Percentiles rank a stretch among this genome's conserved stretches.
Evolutionary conservation across 1,140 invertebrate species (phyloP).

Genomic region (Scaptomyza graminum): DNA sequence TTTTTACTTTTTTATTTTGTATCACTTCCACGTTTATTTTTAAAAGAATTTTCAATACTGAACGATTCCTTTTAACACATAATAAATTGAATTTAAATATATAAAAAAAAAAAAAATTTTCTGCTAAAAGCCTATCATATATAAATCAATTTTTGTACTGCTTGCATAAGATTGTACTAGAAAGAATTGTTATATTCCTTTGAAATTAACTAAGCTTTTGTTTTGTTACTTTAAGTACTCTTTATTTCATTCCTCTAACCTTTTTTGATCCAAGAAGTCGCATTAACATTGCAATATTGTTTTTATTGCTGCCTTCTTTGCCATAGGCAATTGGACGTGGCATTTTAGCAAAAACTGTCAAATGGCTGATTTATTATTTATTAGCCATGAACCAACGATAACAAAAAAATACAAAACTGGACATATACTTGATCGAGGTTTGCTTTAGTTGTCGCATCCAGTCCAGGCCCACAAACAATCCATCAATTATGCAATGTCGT

Average conservation of each 20-base stretch:
- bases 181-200: no score
- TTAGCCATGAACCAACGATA: slow-evolving; percentile 29
- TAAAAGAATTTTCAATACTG: no score
- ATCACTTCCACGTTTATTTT: no score
- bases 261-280: slow-evolving; percentile 47
- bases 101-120: no score
- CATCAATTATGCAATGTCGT: slow-evolving; percentile 62
- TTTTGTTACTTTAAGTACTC: background rate
- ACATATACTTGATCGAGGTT: slow-evolving; percentile 16
- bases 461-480: slow-evolving; percentile 40
- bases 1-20: no score
- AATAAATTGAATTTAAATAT: no score
- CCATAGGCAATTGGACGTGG: slow-evolving; percentile 4
- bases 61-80: no score
- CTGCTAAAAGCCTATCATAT: no score
- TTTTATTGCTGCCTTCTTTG: slow-evolving; percentile 15
- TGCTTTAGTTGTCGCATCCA: background rate
- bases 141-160: no score
- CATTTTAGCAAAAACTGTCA: slow-evolving; percentile 51
- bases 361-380: slow-evolving; percentile 65
- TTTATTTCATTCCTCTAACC: background rate
- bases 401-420: slow-evolving; percentile 21
- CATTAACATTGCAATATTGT: slow-evolving; percentile 58
- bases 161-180: no score
- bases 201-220: no score